These are phyloP conservation scores for Erpobdella octoculata DNA, from an alignment of 2,888 invertebrate species.

Conservation along the genomic window DNA sequence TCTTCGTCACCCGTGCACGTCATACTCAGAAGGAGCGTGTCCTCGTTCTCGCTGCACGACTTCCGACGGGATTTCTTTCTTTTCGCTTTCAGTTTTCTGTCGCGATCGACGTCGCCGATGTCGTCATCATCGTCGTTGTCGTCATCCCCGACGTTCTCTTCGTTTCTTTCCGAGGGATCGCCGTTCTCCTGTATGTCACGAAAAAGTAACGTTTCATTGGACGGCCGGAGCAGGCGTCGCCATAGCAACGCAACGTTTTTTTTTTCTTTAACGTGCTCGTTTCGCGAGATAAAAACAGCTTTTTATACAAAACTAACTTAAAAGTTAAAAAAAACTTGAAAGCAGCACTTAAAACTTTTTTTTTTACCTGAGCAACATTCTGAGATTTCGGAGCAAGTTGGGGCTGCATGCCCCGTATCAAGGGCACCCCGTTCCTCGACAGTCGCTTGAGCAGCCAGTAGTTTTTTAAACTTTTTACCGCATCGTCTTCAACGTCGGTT, in stretches of 20 bases:
- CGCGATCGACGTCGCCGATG: neutral
- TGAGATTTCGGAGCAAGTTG: conserved; percentile 58
- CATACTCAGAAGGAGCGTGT: neutral
- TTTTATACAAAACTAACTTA: too few relatives aligned
- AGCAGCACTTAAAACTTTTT: too few relatives aligned
- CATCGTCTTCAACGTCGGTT: conserved; percentile 53
- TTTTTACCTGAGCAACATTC: neutral
- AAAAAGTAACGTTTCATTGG: too few relatives aligned
- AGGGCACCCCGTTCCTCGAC: conserved; percentile 86
- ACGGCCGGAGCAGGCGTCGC: too few relatives aligned
- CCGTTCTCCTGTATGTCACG: neutral
- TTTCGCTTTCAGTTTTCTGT: neutral
- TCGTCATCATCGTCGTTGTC: neutral
- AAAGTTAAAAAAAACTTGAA: too few relatives aligned
- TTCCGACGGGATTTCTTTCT: neutral
- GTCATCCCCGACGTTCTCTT: neutral
- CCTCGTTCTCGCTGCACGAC: neutral
- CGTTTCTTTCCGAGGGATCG: neutral
- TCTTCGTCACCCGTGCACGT: neutral
- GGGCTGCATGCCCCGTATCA: conserved; percentile 86
- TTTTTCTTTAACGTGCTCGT: too few relatives aligned
- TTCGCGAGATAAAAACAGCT: too few relatives aligned
- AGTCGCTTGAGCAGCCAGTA: conserved; percentile 96
- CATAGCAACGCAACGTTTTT: too few relatives aligned
- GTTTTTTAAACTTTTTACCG: conserved; percentile 78